These are phyloP conservation scores for Bufo bufo DNA, from an alignment of 2,113 vertebrate genomes.

Conservation along the genomic window DNA sequence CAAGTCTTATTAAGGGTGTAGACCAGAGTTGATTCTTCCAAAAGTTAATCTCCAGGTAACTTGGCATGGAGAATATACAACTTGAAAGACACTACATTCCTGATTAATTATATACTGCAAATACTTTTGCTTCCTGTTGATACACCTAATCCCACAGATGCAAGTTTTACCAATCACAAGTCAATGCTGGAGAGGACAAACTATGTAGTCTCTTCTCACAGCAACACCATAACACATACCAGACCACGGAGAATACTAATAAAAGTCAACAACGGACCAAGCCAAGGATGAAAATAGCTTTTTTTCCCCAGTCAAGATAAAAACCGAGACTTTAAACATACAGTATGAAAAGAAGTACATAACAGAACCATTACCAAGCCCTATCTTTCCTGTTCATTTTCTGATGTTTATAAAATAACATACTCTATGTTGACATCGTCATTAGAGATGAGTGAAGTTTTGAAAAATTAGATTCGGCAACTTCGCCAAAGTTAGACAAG, in stretches of 20 bases:
- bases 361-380: too few species aligned
- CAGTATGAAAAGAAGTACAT: too few species aligned
- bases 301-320: not conserved
- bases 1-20: conserved; percentile 71
- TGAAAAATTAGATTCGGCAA: too few species aligned
- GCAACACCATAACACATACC: conserved; percentile 70
- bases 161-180: conserved; percentile 67
- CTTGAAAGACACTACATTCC: conserved; percentile 71
- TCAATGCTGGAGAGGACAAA: conserved; percentile 68
- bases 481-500: too few species aligned
- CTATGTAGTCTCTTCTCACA: conserved; percentile 64
- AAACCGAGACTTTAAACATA: too few species aligned
- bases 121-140: conserved; percentile 80
- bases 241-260: conserved; percentile 66
- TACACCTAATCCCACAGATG: conserved; percentile 84
- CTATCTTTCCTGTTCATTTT: too few species aligned
- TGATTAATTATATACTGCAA: conserved; percentile 83
- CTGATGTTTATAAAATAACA: too few species aligned
- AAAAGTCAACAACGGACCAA: conserved; percentile 64
- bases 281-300: not conserved
- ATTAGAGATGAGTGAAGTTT: too few species aligned
- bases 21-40: conserved; percentile 69
- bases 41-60: conserved; percentile 86
- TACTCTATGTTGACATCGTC: too few species aligned
- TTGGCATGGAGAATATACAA: conserved; percentile 73